A percentile compares a stretch with the other conserved stretches of the same genome.
These are phyloP conservation scores for Drosophila lacicola DNA, from an alignment of 2,888 invertebrate species.

Conservation along the genomic window DNA sequence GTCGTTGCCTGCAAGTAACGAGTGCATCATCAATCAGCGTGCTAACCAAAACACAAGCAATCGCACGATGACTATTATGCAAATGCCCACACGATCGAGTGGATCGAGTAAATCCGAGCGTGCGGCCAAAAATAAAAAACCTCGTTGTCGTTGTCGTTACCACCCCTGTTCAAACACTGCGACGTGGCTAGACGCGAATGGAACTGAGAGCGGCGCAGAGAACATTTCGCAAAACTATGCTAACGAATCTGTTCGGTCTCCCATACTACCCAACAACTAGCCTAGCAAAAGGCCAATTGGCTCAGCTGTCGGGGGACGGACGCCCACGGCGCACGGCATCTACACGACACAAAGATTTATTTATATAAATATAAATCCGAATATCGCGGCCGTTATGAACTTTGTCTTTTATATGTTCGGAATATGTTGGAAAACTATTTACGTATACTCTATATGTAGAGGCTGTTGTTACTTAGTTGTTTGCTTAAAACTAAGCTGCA, in stretches of 20 bases:
- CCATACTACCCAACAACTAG: conserved; percentile 7
- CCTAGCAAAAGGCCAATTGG: conserved; percentile 54
- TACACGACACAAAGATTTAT: conserved; percentile 19
- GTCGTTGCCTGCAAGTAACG: conserved; percentile 86
- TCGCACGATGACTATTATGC: conserved; percentile 54
- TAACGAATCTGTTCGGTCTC: conserved; percentile 48
- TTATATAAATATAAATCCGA: conserved; percentile 15
- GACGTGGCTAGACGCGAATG: not conserved
- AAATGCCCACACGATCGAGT: conserved; percentile 35
- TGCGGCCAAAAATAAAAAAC: conserved; percentile 64
- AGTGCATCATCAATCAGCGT: conserved; percentile 72
- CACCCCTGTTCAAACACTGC: conserved; percentile 9
- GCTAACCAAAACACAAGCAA: conserved; percentile 33
- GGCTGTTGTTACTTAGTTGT: not conserved
- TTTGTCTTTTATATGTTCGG: conserved; percentile 31
- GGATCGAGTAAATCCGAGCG: conserved; percentile 21
- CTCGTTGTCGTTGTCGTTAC: conserved; percentile 23
- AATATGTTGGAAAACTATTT: conserved; percentile 3
- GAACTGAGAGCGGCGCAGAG: conserved; percentile 29
- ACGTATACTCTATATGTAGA: not conserved
- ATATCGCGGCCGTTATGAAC: conserved; percentile 26
- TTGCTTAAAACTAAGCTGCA: not conserved
- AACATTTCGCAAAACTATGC: conserved; percentile 67
- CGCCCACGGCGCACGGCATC: conserved; percentile 46
- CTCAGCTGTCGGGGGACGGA: conserved; percentile 37